Evolutionary conservation across 2,888 invertebrate species (phyloP).

Genomic region (Parascotia fuliginaria): DNA sequence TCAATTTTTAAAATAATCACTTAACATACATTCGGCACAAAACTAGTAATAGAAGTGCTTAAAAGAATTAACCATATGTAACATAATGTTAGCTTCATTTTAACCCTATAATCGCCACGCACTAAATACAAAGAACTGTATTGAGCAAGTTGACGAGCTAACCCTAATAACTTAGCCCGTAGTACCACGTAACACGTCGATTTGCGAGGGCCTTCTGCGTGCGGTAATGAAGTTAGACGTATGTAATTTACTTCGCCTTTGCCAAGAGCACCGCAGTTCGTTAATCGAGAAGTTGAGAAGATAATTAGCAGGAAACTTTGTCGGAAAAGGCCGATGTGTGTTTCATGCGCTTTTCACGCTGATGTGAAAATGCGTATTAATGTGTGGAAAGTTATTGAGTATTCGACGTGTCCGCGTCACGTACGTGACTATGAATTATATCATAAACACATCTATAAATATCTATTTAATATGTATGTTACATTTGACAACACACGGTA

Average conservation of each 20-base stretch:
- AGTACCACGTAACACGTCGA: conserved; percentile 16
- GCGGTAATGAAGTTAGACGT: conserved; percentile 57
- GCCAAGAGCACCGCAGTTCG: conserved; percentile 41
- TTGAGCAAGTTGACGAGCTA: conserved; percentile 8
- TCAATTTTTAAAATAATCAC: too few species aligned
- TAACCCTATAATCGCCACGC: neutral
- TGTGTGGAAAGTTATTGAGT: neutral
- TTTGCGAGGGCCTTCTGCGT: conserved; percentile 31
- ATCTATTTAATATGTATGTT: too few species aligned
- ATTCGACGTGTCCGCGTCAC: neutral
- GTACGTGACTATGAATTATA: neutral
- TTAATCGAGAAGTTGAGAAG: conserved; percentile 61
- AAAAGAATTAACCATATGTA: too few species aligned
- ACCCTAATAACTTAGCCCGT: conserved; percentile 15
- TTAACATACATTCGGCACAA: too few species aligned
- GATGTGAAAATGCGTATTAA: neutral
- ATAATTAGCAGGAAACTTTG: conserved; percentile 58
- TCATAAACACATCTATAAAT: neutral
- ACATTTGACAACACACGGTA: too few species aligned
- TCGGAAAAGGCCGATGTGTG: conserved; percentile 1
- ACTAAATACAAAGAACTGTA: conserved; percentile 12
- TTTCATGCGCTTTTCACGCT: conserved; percentile 7
- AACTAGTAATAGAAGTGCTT: too few species aligned
- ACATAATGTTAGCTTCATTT: too few species aligned
- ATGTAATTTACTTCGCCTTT: conserved; percentile 52